phyloP scores from a whole-genome alignment of 2,113 vertebrate genomes.

The Rhinoptilus africanus region DNA sequence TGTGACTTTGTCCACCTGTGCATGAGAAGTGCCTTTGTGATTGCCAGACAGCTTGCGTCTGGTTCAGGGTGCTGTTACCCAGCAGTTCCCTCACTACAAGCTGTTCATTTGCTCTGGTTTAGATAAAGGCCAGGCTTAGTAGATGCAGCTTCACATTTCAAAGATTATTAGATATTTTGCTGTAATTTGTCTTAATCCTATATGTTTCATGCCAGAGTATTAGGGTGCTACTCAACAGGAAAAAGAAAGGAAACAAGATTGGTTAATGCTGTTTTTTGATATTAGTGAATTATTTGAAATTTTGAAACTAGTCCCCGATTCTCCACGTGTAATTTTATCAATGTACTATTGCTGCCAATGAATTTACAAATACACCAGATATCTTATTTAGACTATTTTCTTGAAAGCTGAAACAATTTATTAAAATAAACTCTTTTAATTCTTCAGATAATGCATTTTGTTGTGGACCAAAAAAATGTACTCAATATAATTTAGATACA shows the following conservation, averaged over 20 bases:
- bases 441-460: neutral
- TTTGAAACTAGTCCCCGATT: neutral
- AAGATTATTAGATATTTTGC: neutral
- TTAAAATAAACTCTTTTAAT: neutral
- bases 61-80: neutral
- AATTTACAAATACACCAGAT: neutral
- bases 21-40: neutral
- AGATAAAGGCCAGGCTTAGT: neutral
- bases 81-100: neutral
- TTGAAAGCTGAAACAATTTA: neutral
- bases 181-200: neutral
- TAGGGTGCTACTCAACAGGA: neutral
- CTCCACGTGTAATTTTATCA: neutral
- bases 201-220: neutral
- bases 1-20: neutral
- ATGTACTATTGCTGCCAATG: neutral
- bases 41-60: neutral
- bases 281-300: neutral
- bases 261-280: neutral
- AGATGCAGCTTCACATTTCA: neutral
- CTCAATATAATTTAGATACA: neutral
- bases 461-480: neutral
- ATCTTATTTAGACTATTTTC: neutral
- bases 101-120: neutral
- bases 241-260: neutral